Conservation (phyloP, 2,113 vertebrate genomes). For the Camelus bactrianus region DNA sequence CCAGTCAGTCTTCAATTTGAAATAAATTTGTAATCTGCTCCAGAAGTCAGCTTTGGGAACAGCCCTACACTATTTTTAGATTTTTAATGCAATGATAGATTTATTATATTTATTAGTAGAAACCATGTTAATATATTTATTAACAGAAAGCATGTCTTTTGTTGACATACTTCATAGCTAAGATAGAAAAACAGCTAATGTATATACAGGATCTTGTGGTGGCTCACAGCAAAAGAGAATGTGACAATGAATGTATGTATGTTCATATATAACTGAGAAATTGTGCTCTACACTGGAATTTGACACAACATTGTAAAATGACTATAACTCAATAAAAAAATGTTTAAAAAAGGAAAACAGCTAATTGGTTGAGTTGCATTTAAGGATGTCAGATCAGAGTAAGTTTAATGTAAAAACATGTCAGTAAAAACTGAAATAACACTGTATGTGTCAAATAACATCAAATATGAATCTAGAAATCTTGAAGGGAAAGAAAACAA, state of each 20-base stretch:
- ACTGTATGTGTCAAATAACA: not conserved
- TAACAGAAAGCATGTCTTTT: not conserved
- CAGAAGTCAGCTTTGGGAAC: not conserved
- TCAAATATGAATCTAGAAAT: not conserved
- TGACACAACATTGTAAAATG: no score
- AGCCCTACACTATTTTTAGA: not conserved
- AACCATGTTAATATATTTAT: not conserved
- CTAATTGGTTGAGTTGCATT: not conserved
- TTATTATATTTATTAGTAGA: not conserved
- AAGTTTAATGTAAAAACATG: constrained; percentile 17
- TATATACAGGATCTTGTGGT: no score
- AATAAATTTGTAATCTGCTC: not conserved
- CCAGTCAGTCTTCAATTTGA: not conserved
- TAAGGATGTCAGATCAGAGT: not conserved
- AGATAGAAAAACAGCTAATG: not conserved
- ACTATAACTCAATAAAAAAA: no score
- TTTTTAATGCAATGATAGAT: not conserved
- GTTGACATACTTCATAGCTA: not conserved
- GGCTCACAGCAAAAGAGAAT: no score
- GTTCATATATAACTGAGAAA: no score
- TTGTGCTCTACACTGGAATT: no score
- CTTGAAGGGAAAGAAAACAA: not conserved
- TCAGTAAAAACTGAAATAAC: constrained; percentile 23
- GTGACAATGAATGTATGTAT: no score
- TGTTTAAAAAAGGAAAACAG: not conserved